phyloP scores from a whole-genome alignment of 92 coral and sea anemone species.

The Phenganax stokvisi region DNA sequence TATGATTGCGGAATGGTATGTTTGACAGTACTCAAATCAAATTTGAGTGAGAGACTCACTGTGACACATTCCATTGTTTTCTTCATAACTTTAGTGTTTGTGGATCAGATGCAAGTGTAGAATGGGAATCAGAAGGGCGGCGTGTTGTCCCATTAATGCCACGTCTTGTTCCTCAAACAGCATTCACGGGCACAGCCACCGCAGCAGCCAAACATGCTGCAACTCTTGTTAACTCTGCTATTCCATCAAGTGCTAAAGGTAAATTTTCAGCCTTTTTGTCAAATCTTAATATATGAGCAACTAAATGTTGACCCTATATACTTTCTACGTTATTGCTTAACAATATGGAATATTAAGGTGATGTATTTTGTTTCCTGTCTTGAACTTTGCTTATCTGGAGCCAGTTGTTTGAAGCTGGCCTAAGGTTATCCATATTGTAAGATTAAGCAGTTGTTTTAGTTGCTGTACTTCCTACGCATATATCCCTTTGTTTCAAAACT shows the following conservation, averaged over 20 bases:
- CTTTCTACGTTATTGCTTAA: no score
- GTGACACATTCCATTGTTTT: background rate
- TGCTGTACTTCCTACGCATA: no score
- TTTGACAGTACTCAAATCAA: background rate
- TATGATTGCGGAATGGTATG: conserved; percentile 85
- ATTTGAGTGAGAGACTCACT: no score
- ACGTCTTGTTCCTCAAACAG: conserved; percentile 98
- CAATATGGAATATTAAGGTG: background rate
- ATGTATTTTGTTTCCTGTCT: background rate
- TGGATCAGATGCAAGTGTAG: conserved; percentile 93
- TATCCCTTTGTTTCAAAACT: no score
- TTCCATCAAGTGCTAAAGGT: conserved; percentile 36
- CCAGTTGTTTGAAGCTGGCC: no score
- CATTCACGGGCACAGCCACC: conserved; percentile 88
- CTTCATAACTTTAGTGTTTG: conserved; percentile 54
- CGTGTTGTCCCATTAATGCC: conserved; percentile 98
- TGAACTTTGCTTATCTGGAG: no score
- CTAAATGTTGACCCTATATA: background rate
- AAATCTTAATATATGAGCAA: background rate
- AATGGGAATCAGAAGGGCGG: conserved; percentile 99
- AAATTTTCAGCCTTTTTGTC: background rate
- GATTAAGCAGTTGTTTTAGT: no score
- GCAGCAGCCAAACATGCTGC: conserved; percentile 98
- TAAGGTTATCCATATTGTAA: no score
- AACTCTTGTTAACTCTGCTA: conserved; percentile 64